Conservation (phyloP, 2,888 invertebrate genomes). For the Atethmia centrago region DNA sequence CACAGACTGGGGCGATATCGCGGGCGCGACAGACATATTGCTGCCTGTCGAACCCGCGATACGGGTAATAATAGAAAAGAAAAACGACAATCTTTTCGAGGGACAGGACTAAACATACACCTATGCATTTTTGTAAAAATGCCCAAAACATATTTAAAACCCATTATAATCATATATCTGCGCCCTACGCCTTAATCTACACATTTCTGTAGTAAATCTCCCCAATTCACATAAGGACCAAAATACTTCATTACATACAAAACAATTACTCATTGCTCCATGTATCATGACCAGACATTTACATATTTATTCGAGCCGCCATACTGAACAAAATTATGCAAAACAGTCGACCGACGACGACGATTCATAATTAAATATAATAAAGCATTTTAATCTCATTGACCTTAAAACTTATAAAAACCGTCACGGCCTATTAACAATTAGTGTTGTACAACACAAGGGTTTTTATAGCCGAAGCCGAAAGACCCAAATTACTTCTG, state of each 20-base stretch:
- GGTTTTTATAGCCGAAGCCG: conserved; percentile 36
- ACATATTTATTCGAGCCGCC: conserved; percentile 47
- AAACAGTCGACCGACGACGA: conserved; percentile 34
- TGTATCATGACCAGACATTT: conserved; percentile 38
- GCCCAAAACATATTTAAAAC: too few relatives aligned
- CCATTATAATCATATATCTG: too few relatives aligned
- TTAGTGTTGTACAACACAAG: conserved; percentile 44
- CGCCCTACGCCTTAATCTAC: too few relatives aligned
- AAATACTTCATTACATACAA: background rate
- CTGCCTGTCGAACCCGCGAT: too few relatives aligned
- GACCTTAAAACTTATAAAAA: conserved; percentile 60
- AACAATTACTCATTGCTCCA: conserved; percentile 43
- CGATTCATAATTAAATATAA: conserved; percentile 60
- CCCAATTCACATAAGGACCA: background rate
- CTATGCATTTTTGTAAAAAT: too few relatives aligned
- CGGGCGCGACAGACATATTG: too few relatives aligned
- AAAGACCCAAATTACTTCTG: conserved; percentile 13
- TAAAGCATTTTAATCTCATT: conserved; percentile 61
- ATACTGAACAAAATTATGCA: conserved; percentile 53
- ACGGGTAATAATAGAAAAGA: too few relatives aligned
- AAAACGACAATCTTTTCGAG: too few relatives aligned
- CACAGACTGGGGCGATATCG: too few relatives aligned
- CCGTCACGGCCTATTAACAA: conserved; percentile 47
- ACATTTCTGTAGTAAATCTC: background rate
- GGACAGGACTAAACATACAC: too few relatives aligned